Conservation (phyloP, 2,113 vertebrate species). For the Chrysochloris asiatica region DNA sequence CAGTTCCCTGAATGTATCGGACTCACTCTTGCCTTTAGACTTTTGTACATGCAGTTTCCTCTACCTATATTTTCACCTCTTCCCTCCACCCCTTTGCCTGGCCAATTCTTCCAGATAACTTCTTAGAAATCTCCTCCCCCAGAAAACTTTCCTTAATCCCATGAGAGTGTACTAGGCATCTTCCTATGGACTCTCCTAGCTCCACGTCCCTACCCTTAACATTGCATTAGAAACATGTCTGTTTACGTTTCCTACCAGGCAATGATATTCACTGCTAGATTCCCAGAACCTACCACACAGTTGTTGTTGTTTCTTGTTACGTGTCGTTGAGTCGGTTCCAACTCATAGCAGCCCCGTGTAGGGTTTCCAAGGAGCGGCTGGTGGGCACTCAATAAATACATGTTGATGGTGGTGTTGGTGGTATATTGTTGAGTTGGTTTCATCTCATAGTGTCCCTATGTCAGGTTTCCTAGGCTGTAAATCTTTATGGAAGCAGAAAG, state of each 20-base stretch:
- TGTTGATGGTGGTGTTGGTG: too few species aligned
- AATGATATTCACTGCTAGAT: background rate
- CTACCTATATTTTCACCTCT: background rate
- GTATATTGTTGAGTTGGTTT: too few species aligned
- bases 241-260: background rate
- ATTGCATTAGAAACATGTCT: background rate
- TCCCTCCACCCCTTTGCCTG: background rate
- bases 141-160: background rate
- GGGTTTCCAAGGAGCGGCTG: too few species aligned
- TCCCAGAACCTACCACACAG: background rate
- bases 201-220: background rate
- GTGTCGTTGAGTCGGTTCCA: too few species aligned
- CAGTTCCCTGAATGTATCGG: background rate
- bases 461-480: too few species aligned
- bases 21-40: background rate
- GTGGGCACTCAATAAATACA: too few species aligned
- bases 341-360: too few species aligned
- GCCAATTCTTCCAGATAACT: background rate
- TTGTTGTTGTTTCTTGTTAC: too few species aligned
- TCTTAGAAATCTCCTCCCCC: background rate
- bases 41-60: background rate
- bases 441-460: too few species aligned
- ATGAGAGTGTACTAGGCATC: background rate
- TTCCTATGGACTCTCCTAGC: background rate
- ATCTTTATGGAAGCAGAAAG: too few species aligned